Evolutionary conservation across 2,113 vertebrate genomes (phyloP), one percentile per base, ranked within the genome.

Genomic region (Neolamprologus sp.): DNA sequence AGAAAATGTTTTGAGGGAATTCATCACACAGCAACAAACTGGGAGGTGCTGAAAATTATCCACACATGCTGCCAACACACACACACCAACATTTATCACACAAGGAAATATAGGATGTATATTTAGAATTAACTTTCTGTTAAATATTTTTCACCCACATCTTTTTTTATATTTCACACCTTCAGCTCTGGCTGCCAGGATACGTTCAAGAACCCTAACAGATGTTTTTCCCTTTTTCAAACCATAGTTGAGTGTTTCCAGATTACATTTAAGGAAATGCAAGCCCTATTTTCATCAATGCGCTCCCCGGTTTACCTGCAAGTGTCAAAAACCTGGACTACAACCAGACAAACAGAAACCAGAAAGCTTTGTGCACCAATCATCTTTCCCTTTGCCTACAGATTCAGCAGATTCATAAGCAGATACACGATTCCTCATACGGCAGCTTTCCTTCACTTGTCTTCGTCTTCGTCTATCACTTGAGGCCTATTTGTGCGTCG

Each of bases 211-310:
- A 73, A 1, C 21, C 3, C 37, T 17, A 26, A 73, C 13, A 26
- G n/a, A 45, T 73, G 40, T 7, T 26, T 37, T 0, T 65, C 0
- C 28, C 19, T 65, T 37, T 65, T 37, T 21, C 13, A 45, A 23
- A 73, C 65, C 12, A 26, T 9, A 73, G 5, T 0, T 16, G 1
- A 73, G n/a, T 16, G n/a, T 73, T 73, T 42, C 11, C 40, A 42
- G 21, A 9, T 42, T 9, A 3, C 37, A 26, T 16, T 45, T 26
- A 23, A 42, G n/a, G 9, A 47, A 75, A 26, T 17, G 21, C 37
- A 26, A 45, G 2, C 8, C 21, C 13, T 6, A 19, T 63, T 63
- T 33, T 1, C 28, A 63, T 33, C 28, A 63, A 11, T 19, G 5
- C 0, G 4, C 58, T 63, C 58, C 58, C 28, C 9, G 3, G 58